Evolutionary conservation across 2,888 invertebrate genomes (phyloP), one percentile per base, ranked within the genome.

Genomic region (Lycaena phlaeas): DNA sequence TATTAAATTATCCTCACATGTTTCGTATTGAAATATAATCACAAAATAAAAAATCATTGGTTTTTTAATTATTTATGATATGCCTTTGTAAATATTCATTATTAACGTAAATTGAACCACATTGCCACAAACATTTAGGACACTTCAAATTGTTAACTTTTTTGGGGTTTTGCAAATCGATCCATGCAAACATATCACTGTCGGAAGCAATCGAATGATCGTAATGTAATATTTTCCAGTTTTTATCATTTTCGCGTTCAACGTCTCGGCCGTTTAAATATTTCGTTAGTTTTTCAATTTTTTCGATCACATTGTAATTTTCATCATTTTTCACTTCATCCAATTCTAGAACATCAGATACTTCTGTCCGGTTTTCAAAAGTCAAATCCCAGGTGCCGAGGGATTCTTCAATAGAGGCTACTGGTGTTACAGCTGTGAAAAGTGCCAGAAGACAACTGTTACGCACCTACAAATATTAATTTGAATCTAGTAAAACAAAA

Each of bases 271-370:
- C 65, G 36, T 73, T 68, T 42, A 79, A 54, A 49, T 79, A 81
- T 69, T 77, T 78, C 48, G 81, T 79, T 38, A 81, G 72, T 68
- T 79, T 82, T 82, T 67, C 81, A 17, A 81, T 81, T 81, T 82
- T 82, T 82, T 81, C 75, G 55, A 68, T 74, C 59, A 72, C 76
- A 46, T 53, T 47, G 3, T 43, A 50, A 50, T 56, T 59, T 51
- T 58, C 53, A 42, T 53, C 53, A 44, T 56, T 64, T 60, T 64
- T 61, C 53, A 65, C 62, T 59, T 68, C 68, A 38, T 61, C 57
- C 18, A 61, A 60, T 41, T 67, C 69, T 5, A 57, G 54, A 10
- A 54, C 41, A 15, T 68, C 65, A 0, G 68, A 69, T 34, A 52
- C 56, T 44, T 74, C 70, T 1, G 68, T 71, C 38, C 64, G 61